These are phyloP conservation scores for Sarcophilus harrisii DNA, from an alignment of 2,797 vertebrate genomes.

Conservation along the genomic window DNA sequence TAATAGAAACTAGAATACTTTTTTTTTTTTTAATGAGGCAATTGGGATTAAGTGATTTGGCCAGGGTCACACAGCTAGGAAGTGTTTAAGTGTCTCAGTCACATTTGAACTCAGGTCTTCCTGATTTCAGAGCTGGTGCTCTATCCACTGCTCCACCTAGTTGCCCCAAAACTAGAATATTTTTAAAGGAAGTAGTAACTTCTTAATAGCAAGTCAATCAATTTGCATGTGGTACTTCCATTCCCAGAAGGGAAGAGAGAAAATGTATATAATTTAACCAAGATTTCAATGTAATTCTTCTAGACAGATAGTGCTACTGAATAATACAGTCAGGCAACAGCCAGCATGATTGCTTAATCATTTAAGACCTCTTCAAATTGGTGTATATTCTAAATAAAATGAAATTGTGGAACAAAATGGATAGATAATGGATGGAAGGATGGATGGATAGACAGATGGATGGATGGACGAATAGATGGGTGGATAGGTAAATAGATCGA, in stretches of 20 bases:
- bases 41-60: no score
- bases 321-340: background rate
- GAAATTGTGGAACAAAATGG: background rate
- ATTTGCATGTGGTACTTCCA: background rate
- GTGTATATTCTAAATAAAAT: background rate
- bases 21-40: no score
- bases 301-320: background rate
- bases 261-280: background rate
- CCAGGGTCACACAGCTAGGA: no score
- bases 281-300: background rate
- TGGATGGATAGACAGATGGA: background rate
- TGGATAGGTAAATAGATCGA: background rate
- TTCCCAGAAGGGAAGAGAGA: background rate
- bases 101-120: no score
- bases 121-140: no score
- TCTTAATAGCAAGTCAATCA: background rate
- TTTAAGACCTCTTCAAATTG: background rate
- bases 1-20: background rate
- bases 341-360: background rate
- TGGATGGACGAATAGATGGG: background rate
- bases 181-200: background rate
- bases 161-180: no score
- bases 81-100: no score
- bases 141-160: no score
- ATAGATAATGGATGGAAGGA: background rate